Percentiles rank a stretch among this genome's conserved stretches.
Conservation (phyloP, 2,797 vertebrate genomes). For the Eulemur mongoz region DNA sequence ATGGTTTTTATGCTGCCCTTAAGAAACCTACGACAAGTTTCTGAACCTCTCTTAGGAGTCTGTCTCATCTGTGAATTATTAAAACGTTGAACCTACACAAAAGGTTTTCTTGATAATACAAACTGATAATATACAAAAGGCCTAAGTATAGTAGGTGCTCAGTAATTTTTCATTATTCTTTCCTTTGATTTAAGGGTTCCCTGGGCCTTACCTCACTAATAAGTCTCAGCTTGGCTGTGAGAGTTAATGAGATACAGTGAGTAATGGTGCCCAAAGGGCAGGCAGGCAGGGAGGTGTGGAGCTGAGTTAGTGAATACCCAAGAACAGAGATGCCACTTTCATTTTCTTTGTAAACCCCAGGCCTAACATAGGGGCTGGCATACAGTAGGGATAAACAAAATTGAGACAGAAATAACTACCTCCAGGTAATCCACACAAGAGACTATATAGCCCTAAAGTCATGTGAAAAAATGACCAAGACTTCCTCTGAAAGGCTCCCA, state of each 20-base stretch:
- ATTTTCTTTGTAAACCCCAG: not conserved
- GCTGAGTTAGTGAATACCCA: not conserved
- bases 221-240: not conserved
- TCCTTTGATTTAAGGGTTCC: not conserved
- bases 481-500: not conserved
- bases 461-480: not conserved
- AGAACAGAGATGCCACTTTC: not conserved
- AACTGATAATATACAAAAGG: not conserved
- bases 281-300: not conserved
- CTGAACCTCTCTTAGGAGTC: not conserved
- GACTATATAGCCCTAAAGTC: not conserved
- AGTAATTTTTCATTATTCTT: not conserved
- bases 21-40: not conserved
- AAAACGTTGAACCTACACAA: not conserved
- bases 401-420: not conserved
- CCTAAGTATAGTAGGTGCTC: not conserved
- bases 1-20: not conserved
- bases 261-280: not conserved
- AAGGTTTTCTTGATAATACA: conserved; percentile 6
- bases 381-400: not conserved
- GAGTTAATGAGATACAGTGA: not conserved
- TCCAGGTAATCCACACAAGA: not conserved
- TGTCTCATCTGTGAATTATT: not conserved
- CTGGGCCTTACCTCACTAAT: not conserved
- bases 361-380: not conserved